Evolutionary conservation across 2,113 vertebrate genomes (phyloP), one percentile per base, ranked within the genome.

Genomic region (Lepisosteus oculatus): DNA sequence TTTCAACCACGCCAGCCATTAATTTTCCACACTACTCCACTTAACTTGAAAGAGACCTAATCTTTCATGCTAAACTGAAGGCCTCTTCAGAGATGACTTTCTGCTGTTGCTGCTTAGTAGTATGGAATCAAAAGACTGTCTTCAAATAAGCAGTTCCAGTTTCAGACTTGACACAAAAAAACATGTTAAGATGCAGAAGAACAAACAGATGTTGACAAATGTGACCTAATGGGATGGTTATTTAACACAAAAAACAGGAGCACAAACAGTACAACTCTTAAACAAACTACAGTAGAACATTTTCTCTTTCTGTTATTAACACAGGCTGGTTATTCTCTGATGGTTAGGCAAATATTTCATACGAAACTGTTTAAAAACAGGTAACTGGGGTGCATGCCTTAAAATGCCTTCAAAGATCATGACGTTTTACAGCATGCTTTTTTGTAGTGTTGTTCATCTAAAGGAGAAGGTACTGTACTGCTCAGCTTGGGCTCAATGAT

Each of bases 161-260:
- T 69, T 62, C 66, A 43, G 65, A 59, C 55, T 64, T 72, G 41
- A 76, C 70, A 65, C 70, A 72, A 47, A 67, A 13, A 44, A 42
- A 66, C 55, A 63, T 44, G 51, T 17, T 29, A 72, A 69, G 47
- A 5, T 59, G 56, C n/a, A n/a, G 56, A 81, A 81, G 73, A 3
- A 67, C 61, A 82, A 65, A 77, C 68, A 86, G 86, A 89, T 87
- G 84, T 82, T 85, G 88, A 88, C 85, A 89, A 84, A 89, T 86
- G 83, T 86, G 79, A 44, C 77, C 78, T 72, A 84, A 84, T 80
- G 85, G 81, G 88, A 81, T 81, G 77, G 81, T 88, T 77, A 72
- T 81, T 76, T 75, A 80, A 75, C 84, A 83, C 83, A 86, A 86
- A 87, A 80, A 88, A 63, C 68, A 81, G 82, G 75, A 66, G 81